Base-by-base conservation (phyloP, 1,140 invertebrate genomes). In the Lanistes nyassanus region DNA sequence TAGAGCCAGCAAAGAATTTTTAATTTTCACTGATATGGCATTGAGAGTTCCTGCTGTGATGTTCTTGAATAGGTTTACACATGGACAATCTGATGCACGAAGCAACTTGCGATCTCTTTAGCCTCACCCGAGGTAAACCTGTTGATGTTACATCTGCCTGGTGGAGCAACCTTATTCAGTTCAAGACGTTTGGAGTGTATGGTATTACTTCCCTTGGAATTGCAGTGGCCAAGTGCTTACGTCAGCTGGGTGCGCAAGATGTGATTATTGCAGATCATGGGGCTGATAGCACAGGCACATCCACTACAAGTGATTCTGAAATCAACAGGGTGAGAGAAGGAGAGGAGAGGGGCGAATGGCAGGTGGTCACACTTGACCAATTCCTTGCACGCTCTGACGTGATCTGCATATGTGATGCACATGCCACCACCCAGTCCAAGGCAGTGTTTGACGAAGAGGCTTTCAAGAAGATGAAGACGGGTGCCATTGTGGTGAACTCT, bases 181-280 rank as follows among this genome's bases (percentile, higher is more conserved):
- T 92, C 29, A 92, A 94, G 2, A 95, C 94, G 26, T 93, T 98
- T 31, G 96, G 96, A 16, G 93, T 98, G 74, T 93, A 95, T 31
- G 95, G 95, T 31, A 90, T 95, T 19, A 95, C 94, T 19, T 91
- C 92, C 39, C 93, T 95, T 75, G 94, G 78, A 64, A 69, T 66
- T 47, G 92, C 92, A 3, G 91, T 95, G 26, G 92, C 92, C 0
- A 91, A 92, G 78, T 90, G 93, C 69, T 85, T 96, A 0, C 91
- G 91, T 60, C 89, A 91, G 11, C 95, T 95, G 81, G 92, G 93
- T 53, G 66, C 62, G 21, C 31, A 31, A 29, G 29, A 78, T 36
- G 68, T 80, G 34, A 56, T 77, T 37, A 56, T 78, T 39, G 71
- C 89, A 67, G 90, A 92, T 86, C 88, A 93, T 60, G 55, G 73